Conservation (phyloP, 2,888 invertebrate genomes). For the Melangyna quadrimaculata region DNA sequence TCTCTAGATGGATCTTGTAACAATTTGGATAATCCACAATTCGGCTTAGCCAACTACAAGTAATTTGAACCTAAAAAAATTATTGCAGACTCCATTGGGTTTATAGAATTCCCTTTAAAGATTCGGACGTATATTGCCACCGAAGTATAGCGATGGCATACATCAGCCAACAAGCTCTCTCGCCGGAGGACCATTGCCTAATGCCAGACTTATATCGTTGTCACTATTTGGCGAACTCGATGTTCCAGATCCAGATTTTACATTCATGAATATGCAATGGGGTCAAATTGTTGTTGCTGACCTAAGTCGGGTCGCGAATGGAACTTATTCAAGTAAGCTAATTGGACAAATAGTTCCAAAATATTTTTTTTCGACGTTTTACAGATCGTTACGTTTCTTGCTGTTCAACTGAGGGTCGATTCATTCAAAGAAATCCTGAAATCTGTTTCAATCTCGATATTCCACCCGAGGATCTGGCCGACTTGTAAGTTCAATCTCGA, state of each 20-base stretch:
- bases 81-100: neutral
- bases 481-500: neutral
- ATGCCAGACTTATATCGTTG: constrained; percentile 86
- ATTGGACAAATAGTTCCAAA: too few species aligned
- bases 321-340: constrained; percentile 88
- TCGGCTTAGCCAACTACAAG: constrained; percentile 90
- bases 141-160: constrained; percentile 82
- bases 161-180: constrained; percentile 84
- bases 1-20: constrained; percentile 97
- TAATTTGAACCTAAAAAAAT: constrained; percentile 27
- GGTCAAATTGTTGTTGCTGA: constrained; percentile 85
- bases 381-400: constrained; percentile 84
- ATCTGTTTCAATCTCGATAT: neutral
- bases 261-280: constrained; percentile 87
- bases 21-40: constrained; percentile 90
- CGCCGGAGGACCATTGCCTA: constrained; percentile 86
- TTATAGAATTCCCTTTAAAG: constrained; percentile 68
- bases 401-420: constrained; percentile 84
- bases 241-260: constrained; percentile 87
- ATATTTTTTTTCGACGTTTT: too few species aligned
- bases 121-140: constrained; percentile 80
- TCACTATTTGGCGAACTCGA: constrained; percentile 87
- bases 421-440: constrained; percentile 80
- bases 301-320: constrained; percentile 82
- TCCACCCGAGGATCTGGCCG: neutral